Evolutionary conservation across 2,113 vertebrate species (phyloP).

Genomic region (Epinephelus moara): DNA sequence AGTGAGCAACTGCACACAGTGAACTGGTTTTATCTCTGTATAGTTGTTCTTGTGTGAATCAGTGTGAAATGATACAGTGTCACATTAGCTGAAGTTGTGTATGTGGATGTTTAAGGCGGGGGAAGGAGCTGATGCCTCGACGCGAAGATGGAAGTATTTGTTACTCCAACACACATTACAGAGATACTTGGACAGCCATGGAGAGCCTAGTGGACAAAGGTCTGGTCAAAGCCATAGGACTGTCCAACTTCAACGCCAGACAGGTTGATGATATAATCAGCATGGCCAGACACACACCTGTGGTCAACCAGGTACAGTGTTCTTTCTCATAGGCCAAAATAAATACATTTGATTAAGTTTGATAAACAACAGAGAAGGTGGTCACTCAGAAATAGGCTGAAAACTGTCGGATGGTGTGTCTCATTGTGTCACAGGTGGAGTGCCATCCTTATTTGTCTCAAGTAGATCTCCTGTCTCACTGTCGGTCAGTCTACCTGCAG

Average conservation of each 20-base stretch:
- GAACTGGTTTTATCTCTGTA: neutral
- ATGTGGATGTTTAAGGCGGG: slow-evolving; percentile 66
- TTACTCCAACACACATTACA: slow-evolving; percentile 83
- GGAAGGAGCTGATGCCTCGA: slow-evolving; percentile 79
- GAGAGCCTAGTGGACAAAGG: slow-evolving; percentile 81
- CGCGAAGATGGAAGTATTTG: slow-evolving; percentile 80
- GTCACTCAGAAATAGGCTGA: neutral
- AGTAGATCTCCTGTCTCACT: slow-evolving; percentile 78
- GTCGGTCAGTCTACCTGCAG: slow-evolving; percentile 57
- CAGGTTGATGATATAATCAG: slow-evolving; percentile 81
- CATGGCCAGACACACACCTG: slow-evolving; percentile 77
- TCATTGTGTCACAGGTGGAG: slow-evolving; percentile 75
- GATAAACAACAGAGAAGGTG: neutral
- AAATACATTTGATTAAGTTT: neutral
- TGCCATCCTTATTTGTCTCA: slow-evolving; percentile 84
- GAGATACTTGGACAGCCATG: slow-evolving; percentile 84
- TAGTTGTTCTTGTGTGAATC: neutral
- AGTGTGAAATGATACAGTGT: neutral
- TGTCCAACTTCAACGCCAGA: slow-evolving; percentile 85
- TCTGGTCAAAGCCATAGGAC: slow-evolving; percentile 81
- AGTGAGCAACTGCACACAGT: slow-evolving; percentile 65
- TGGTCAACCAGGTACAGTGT: slow-evolving; percentile 81
- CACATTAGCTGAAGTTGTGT: slow-evolving; percentile 13
- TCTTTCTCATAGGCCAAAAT: neutral
- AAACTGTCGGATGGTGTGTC: neutral